Percentiles rank a stretch among this genome's conserved stretches.
phyloP scores from a whole-genome alignment of 2,797 vertebrate species.

The Epinephelus coioides region DNA sequence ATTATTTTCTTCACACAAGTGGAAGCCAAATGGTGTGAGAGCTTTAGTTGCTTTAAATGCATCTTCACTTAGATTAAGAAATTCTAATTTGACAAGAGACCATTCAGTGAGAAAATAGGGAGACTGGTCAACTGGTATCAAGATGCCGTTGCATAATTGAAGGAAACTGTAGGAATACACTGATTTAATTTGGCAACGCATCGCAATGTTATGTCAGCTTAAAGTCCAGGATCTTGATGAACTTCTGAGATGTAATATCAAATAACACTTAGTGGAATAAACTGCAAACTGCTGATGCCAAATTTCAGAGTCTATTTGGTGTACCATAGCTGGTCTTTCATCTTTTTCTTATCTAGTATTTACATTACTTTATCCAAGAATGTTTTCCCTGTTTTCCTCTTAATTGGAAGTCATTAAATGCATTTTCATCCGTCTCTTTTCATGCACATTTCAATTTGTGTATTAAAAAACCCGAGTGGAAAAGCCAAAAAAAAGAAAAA shows the following conservation, averaged over 20 bases:
- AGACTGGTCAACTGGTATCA: background rate
- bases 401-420: background rate
- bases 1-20: conserved; percentile 12
- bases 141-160: background rate
- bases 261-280: conserved; percentile 1
- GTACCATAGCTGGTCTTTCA: background rate
- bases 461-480: no score
- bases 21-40: conserved; percentile 20
- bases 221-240: background rate
- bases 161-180: conserved; percentile 8
- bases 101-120: background rate
- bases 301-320: background rate
- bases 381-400: background rate
- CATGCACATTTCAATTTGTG: no score
- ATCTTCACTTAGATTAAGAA: background rate
- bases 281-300: background rate
- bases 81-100: background rate
- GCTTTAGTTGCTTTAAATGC: background rate
- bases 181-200: background rate
- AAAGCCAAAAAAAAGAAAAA: no score
- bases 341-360: background rate
- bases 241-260: background rate
- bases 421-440: no score
- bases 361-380: background rate
- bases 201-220: background rate